Percentiles rank a stretch among this genome's conserved stretches.
Conservation (phyloP, 2,113 vertebrate genomes). For the Actenoides hombroni region DNA sequence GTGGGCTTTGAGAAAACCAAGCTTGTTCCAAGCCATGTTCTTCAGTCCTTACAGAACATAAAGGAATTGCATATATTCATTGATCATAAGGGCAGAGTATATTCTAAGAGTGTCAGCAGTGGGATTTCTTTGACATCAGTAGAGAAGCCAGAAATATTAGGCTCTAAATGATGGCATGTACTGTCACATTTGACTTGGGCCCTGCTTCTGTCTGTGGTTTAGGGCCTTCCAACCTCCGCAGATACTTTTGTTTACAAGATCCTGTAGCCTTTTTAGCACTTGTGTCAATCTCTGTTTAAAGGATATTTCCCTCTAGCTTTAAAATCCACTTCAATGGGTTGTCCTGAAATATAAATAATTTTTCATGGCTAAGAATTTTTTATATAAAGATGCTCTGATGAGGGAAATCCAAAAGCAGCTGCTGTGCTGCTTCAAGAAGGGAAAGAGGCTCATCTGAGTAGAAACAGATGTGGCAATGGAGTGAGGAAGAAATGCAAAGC, state of each 20-base stretch:
- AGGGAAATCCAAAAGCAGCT: slow-evolving; percentile 63
- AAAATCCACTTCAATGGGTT: slow-evolving; percentile 28
- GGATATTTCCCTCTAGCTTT: slow-evolving; percentile 40
- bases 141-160: neutral
- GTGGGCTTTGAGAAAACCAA: neutral
- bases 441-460: slow-evolving; percentile 17
- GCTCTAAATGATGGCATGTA: neutral
- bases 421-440: neutral
- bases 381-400: slow-evolving; percentile 46
- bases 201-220: neutral
- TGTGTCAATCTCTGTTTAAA: neutral
- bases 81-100: neutral
- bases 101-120: neutral
- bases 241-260: neutral
- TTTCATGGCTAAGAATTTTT: slow-evolving; percentile 35
- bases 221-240: neutral
- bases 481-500: slow-evolving; percentile 47
- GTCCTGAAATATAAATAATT: slow-evolving; percentile 59
- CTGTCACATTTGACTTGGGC: neutral
- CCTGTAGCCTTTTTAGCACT: neutral
- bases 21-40: neutral
- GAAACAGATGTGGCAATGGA: slow-evolving; percentile 8
- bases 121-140: neutral
- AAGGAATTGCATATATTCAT: neutral
- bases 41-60: neutral